A percentile compares a stretch with the other conserved stretches of the same genome.
These are phyloP conservation scores for Rhopalosiphum maidis DNA, from an alignment of 1,140 invertebrate species.

Conservation along the genomic window DNA sequence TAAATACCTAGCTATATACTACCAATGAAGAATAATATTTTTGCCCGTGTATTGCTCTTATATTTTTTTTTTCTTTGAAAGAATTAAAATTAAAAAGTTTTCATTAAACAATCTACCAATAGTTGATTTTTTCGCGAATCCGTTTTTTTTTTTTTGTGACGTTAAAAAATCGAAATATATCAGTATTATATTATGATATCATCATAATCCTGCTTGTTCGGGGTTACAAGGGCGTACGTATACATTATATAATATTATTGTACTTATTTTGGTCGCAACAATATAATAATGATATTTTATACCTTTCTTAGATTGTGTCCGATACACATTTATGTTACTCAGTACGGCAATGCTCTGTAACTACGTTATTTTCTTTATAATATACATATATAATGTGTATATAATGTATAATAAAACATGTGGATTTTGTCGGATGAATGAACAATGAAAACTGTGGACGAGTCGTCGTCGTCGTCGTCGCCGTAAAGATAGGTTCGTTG, in stretches of 20 bases:
- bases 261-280: neutral
- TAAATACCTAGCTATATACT: neutral
- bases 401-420: constrained; percentile 12
- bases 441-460: constrained; percentile 37
- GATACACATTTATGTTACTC: neutral
- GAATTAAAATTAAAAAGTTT: neutral
- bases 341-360: neutral
- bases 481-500: constrained; percentile 26
- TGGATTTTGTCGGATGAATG: constrained; percentile 43
- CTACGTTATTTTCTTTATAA: neutral
- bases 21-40: neutral
- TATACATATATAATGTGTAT: neutral
- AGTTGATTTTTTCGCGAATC: neutral
- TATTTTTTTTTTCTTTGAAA: neutral
- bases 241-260: neutral
- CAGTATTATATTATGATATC: neutral
- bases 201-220: neutral
- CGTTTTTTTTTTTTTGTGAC: neutral
- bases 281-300: neutral
- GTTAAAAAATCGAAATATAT: neutral
- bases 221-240: neutral
- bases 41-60: neutral
- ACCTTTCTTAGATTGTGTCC: neutral
- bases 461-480: neutral
- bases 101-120: neutral